Evolutionary conservation across 2,888 invertebrate genomes (phyloP), one percentile per base, ranked within the genome.

Genomic region (Andricus curvator): DNA sequence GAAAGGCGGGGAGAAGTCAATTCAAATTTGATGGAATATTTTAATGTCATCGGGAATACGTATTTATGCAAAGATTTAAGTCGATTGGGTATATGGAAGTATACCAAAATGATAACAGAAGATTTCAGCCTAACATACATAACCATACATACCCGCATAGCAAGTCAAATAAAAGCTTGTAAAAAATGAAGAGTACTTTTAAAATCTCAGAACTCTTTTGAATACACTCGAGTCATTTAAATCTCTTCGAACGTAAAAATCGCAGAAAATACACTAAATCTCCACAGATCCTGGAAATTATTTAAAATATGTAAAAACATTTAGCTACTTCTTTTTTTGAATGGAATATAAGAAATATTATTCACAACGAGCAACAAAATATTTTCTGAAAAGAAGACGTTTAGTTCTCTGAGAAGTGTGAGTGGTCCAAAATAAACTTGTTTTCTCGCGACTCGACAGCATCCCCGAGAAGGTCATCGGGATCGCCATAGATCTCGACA

Each of bases 401-500:
- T 62, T 25, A 11, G 22, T 25, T 62, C 62, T 25, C 25, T 13
- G 62, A 62, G 25, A 62, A 62, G 62, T 62, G 62, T 62, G 22
- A 62, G 62, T 25, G n/a, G 44, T 70, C 74, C 20, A n/a, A 74
- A 74, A 74, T 74, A 74, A 74, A 74, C 74, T 74, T 33, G 74
- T 74, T 74, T 74, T 51, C 74, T 74, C 74, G n/a, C 74, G 8
- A 74, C 56, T 56, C 74, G 33, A 74, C 74, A 51, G 48, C 70
- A 51, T 74, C 56, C 25, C 20, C 29, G 51, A 33, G 74, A 74
- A 74, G 74, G 74, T 74, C 74, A 74, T 56, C 56, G 74, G 51
- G 67, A 66, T 62, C 68, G 51, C 20, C 22, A 60, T 78, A 78
- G 80, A 79, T 82, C 78, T 77, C 77, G 74, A 44, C 70, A 74